phyloP scores from a whole-genome alignment of 2,797 vertebrate species.

The Propithecus perrieri region DNA sequence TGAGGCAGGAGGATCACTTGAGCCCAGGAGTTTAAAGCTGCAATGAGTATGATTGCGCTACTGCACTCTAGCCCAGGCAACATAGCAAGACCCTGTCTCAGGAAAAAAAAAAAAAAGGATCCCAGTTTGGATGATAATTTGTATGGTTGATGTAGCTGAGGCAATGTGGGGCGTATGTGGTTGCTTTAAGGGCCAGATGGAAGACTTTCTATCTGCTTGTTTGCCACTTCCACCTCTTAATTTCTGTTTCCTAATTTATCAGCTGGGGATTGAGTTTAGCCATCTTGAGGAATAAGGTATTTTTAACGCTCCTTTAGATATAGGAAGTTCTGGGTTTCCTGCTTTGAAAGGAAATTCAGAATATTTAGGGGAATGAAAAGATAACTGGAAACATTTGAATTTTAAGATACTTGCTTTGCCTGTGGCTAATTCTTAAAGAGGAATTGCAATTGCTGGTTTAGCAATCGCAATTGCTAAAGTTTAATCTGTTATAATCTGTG shows the following conservation, averaged over 20 bases:
- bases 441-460: conserved; percentile 50
- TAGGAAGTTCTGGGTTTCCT: conserved; percentile 45
- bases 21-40: neutral
- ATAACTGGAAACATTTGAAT: conserved; percentile 49
- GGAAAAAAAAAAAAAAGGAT: neutral
- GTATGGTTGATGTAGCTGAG: neutral
- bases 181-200: conserved; percentile 18
- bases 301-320: conserved; percentile 42
- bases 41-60: neutral
- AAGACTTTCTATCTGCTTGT: conserved; percentile 37
- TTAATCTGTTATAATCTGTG: conserved; percentile 59
- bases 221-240: neutral
- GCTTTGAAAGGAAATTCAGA: conserved; percentile 59
- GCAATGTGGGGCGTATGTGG: neutral
- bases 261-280: conserved; percentile 1
- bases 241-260: conserved; percentile 37
- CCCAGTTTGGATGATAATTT: neutral
- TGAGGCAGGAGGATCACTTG: neutral
- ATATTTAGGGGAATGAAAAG: conserved; percentile 56
- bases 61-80: neutral
- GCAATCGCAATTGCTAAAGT: conserved; percentile 4
- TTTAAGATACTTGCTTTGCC: conserved; percentile 58
- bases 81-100: neutral
- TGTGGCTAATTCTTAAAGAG: conserved; percentile 66
- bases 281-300: conserved; percentile 48